phyloP scores from a whole-genome alignment of 2,888 invertebrate genomes.

The Drosophila tanythrix region DNA sequence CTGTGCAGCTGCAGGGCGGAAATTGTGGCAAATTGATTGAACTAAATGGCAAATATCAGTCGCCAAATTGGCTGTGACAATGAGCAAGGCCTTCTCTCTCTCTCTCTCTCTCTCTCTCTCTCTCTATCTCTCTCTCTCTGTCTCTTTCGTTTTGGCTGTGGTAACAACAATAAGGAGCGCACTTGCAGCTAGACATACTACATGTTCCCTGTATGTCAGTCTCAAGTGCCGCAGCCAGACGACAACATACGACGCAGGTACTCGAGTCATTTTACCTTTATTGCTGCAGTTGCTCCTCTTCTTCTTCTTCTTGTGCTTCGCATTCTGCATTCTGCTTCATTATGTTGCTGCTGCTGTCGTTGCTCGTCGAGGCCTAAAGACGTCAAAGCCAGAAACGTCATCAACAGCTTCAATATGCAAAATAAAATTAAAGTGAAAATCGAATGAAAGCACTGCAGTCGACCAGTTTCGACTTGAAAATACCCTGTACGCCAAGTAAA shows the following conservation, averaged over 20 bases:
- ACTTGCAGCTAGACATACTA: slow-evolving; percentile 70
- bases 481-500: neutral
- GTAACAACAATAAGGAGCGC: slow-evolving; percentile 38
- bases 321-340: neutral
- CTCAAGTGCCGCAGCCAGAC: slow-evolving; percentile 74
- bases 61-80: slow-evolving; percentile 76
- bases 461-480: neutral
- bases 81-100: slow-evolving; percentile 31
- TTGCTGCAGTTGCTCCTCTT: slow-evolving; percentile 4
- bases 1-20: slow-evolving; percentile 42
- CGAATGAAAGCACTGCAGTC: neutral
- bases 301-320: neutral
- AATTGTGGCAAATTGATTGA: slow-evolving; percentile 80
- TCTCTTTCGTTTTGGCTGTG: slow-evolving; percentile 1
- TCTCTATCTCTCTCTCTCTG: neutral
- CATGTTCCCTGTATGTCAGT: slow-evolving; percentile 77
- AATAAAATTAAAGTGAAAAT: slow-evolving; percentile 13
- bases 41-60: slow-evolving; percentile 77
- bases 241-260: slow-evolving; percentile 44
- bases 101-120: neutral
- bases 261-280: slow-evolving; percentile 34
- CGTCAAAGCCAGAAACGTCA: slow-evolving; percentile 27
- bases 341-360: slow-evolving; percentile 9
- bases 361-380: slow-evolving; percentile 25
- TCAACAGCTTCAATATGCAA: slow-evolving; percentile 45